Percentiles rank a stretch among this genome's conserved stretches.
phyloP scores from a whole-genome alignment of 2,113 vertebrate genomes.

The Pelecanoides urinatrix region DNA sequence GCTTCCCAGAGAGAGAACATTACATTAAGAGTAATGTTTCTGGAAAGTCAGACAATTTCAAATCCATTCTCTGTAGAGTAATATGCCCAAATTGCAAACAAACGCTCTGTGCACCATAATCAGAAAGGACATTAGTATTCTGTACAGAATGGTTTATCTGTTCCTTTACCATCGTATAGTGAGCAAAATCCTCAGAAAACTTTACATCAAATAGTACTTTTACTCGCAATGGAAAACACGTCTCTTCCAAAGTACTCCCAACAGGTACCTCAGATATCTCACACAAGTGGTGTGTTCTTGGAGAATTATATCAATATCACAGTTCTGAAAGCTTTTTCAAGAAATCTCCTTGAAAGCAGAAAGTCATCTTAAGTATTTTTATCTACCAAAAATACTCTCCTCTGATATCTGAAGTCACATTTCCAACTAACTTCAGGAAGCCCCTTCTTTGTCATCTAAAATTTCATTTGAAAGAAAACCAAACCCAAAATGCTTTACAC shows the following conservation, averaged over 20 bases:
- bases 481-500: slow-evolving; percentile 7
- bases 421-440: slow-evolving; percentile 42
- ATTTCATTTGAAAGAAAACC: slow-evolving; percentile 24
- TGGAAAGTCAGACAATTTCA: neutral
- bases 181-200: slow-evolving; percentile 35
- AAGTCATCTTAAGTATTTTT: neutral
- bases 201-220: slow-evolving; percentile 47
- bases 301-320: slow-evolving; percentile 50
- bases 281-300: slow-evolving; percentile 23
- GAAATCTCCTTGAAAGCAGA: slow-evolving; percentile 30
- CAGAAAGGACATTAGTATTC: slow-evolving; percentile 18
- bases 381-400: slow-evolving; percentile 11
- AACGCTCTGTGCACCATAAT: neutral
- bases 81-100: neutral
- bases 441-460: slow-evolving; percentile 29
- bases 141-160: neutral
- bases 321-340: slow-evolving; percentile 43
- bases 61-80: neutral
- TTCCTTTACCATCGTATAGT: neutral
- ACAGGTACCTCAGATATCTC: slow-evolving; percentile 35
- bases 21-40: neutral
- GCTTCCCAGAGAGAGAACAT: neutral
- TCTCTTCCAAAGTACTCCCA: slow-evolving; percentile 60
- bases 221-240: slow-evolving; percentile 22
- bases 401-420: slow-evolving; percentile 38